phyloP scores from a whole-genome alignment of 2,797 vertebrate species.

The Melanogrammus aeglefinus region DNA sequence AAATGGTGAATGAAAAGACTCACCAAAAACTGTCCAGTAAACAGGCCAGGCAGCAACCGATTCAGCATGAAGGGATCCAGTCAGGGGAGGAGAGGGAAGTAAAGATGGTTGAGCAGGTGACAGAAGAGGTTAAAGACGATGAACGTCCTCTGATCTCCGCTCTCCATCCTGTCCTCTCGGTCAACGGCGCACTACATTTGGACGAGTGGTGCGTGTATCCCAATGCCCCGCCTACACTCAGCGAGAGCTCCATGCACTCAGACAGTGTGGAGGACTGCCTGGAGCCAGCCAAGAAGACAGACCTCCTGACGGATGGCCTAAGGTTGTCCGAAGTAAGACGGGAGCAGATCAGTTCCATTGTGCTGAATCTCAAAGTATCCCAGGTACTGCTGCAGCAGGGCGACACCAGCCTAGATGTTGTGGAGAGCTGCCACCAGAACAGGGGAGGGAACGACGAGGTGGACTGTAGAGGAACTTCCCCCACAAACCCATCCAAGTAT shows the following conservation, averaged over 20 bases:
- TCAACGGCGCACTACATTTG: background rate
- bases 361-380: conserved; percentile 60
- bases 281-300: background rate
- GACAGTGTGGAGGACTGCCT: background rate
- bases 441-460: conserved; percentile 12
- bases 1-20: background rate
- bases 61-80: background rate
- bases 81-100: background rate
- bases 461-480: conserved; percentile 3
- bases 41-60: background rate
- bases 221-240: background rate
- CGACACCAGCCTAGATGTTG: conserved; percentile 34
- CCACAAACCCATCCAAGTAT: background rate
- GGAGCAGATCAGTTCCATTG: conserved; percentile 43
- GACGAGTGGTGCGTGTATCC: background rate
- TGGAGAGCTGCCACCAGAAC: conserved; percentile 11
- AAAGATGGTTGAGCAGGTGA: background rate
- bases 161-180: conserved; percentile 14
- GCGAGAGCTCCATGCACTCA: background rate
- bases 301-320: background rate
- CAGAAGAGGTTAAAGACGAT: background rate
- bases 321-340: conserved; percentile 1
- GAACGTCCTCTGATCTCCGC: background rate
- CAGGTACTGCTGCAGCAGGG: conserved; percentile 51
- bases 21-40: background rate